A percentile compares a stretch with the other conserved stretches of the same genome.
Conservation (phyloP, 2,797 vertebrate species). For the Euthynnus affinis region DNA sequence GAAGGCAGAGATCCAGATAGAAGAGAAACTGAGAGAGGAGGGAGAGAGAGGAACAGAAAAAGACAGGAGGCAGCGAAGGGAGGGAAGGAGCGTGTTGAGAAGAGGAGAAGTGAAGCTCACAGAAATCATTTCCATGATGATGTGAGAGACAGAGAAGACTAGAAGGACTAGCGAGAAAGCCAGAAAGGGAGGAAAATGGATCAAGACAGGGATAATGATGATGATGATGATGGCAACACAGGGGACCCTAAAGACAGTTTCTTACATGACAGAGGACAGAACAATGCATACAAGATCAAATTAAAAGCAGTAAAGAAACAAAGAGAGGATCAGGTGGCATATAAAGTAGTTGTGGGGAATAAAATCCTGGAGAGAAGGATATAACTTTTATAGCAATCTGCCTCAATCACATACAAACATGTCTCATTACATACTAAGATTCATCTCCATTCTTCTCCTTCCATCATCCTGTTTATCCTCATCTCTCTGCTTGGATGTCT, state of each 20-base stretch:
- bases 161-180: background rate
- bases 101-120: background rate
- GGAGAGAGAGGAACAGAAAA: background rate
- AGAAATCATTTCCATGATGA: slow-evolving; percentile 27
- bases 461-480: background rate
- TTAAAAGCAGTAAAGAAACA: background rate
- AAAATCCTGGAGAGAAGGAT: background rate
- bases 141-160: background rate
- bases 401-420: slow-evolving; percentile 2
- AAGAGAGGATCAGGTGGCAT: background rate
- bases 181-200: background rate
- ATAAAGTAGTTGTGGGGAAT: background rate
- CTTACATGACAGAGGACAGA: no score
- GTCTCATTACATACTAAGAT: slow-evolving; percentile 12
- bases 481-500: background rate
- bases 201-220: background rate
- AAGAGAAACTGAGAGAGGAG: slow-evolving; percentile 10
- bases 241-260: background rate
- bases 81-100: background rate
- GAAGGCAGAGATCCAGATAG: slow-evolving; percentile 29
- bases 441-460: background rate
- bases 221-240: background rate
- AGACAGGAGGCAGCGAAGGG: background rate
- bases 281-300: rapidly evolving
- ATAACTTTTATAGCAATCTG: slow-evolving; percentile 32